A percentile compares a stretch with the other conserved stretches of the same genome.
Conservation (phyloP, 1,140 invertebrate genomes). For the Parapsyche elsis region DNA sequence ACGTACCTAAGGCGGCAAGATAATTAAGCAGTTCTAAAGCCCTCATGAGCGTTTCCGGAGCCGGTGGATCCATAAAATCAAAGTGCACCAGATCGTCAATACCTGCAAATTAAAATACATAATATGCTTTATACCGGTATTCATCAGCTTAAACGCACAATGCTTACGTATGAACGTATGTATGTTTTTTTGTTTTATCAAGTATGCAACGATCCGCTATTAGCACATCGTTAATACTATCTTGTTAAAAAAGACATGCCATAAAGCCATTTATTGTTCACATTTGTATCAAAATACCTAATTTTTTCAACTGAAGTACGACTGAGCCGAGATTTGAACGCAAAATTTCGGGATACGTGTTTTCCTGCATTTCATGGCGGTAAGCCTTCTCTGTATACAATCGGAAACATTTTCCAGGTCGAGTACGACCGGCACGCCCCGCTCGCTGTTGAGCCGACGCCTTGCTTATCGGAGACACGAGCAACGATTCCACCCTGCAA, state of each 20-base stretch:
- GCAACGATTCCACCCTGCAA: conserved; percentile 89
- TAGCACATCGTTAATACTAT: no score
- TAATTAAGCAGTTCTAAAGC: conserved; percentile 98
- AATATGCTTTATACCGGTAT: no score
- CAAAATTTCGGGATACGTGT: conserved; percentile 99
- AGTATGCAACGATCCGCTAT: no score
- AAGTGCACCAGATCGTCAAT: conserved; percentile 99
- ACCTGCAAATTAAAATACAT: conserved; percentile 60
- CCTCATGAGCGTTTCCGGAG: conserved; percentile 99
- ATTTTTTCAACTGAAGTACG: conserved; percentile 97
- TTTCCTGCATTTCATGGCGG: conserved; percentile 99
- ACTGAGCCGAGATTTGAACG: conserved; percentile 96
- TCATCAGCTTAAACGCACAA: no score
- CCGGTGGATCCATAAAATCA: conserved; percentile 99
- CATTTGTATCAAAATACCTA: conserved; percentile 67
- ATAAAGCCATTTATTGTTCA: no score
- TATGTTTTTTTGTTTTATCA: background rate
- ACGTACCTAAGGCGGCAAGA: conserved; percentile 82
- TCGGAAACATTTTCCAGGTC: conserved; percentile 98
- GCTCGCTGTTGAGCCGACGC: conserved; percentile 99
- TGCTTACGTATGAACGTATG: background rate
- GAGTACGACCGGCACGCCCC: conserved; percentile 95
- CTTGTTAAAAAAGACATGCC: no score
- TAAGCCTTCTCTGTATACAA: conserved; percentile 99
- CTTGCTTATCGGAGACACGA: conserved; percentile 99